Conservation (phyloP, 2,888 invertebrate species). For the Polyommatus iphigenia region DNA sequence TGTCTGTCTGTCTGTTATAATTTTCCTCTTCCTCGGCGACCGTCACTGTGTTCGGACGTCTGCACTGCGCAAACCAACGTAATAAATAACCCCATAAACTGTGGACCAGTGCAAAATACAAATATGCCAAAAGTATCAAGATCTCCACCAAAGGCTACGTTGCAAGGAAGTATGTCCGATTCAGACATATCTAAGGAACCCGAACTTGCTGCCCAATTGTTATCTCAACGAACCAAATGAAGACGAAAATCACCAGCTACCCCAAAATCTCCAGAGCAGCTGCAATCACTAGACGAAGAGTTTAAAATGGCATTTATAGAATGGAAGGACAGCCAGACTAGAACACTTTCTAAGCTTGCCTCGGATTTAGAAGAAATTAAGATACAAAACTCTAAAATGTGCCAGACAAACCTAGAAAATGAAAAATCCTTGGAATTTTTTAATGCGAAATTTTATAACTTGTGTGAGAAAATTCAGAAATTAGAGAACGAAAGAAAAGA, state of each 20-base stretch:
- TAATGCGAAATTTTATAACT: conserved; percentile 2
- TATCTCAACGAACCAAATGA: background rate
- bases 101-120: background rate
- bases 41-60: background rate
- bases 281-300: background rate
- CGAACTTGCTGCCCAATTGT: background rate
- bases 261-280: background rate
- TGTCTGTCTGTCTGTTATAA: no score
- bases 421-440: conserved; percentile 23
- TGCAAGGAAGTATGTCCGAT: background rate
- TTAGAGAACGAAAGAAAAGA: conserved; percentile 18
- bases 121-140: background rate
- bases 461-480: conserved; percentile 1
- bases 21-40: background rate
- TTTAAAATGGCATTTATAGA: background rate
- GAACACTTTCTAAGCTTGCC: background rate
- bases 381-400: conserved; percentile 20
- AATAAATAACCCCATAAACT: background rate
- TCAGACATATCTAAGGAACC: background rate
- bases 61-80: background rate
- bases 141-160: background rate
- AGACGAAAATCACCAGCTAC: background rate
- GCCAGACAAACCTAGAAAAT: background rate
- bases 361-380: conserved; percentile 2
- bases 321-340: background rate